phyloP scores from a whole-genome alignment of 2,888 invertebrate genomes.

The Liposcelis brunnea region DNA sequence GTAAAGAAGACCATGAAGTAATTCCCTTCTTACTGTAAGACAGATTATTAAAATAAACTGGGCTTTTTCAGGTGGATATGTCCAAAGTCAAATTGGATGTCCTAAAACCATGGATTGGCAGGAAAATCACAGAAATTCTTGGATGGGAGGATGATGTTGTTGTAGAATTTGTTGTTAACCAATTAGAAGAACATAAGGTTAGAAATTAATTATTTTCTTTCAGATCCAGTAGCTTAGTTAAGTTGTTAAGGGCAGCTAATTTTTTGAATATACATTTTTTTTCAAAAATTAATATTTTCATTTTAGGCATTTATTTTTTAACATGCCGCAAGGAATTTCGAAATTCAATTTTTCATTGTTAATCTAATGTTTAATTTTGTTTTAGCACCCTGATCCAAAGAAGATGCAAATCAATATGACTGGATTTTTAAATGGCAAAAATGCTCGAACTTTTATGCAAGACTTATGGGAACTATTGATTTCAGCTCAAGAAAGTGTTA shows the following conservation, averaged over 20 bases:
- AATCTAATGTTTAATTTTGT: slow-evolving; percentile 20
- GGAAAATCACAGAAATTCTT: slow-evolving; percentile 87
- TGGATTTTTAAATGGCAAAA: slow-evolving; percentile 94
- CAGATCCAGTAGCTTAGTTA: background rate
- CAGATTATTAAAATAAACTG: too few species aligned
- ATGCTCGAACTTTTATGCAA: slow-evolving; percentile 93
- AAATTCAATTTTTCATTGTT: slow-evolving; percentile 2
- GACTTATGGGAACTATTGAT: slow-evolving; percentile 91
- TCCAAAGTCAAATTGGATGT: slow-evolving; percentile 94
- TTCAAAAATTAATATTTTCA: background rate
- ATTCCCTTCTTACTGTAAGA: too few species aligned
- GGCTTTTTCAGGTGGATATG: slow-evolving; percentile 81
- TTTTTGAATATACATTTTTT: background rate
- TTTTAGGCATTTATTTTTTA: background rate
- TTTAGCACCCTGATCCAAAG: slow-evolving; percentile 86
- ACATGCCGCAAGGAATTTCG: too few species aligned
- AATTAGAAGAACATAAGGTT: slow-evolving; percentile 85
- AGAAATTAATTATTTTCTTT: slow-evolving; percentile 16
- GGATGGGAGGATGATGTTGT: slow-evolving; percentile 98
- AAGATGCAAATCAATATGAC: slow-evolving; percentile 99
- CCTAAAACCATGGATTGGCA: slow-evolving; percentile 97
- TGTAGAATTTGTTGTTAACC: slow-evolving; percentile 96
- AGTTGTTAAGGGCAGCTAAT: background rate
- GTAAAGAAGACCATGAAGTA: too few species aligned
- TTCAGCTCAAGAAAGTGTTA: slow-evolving; percentile 88